Evolutionary conservation across 2,113 vertebrate genomes (phyloP).

Genomic region (Galeopterus variegatus): DNA sequence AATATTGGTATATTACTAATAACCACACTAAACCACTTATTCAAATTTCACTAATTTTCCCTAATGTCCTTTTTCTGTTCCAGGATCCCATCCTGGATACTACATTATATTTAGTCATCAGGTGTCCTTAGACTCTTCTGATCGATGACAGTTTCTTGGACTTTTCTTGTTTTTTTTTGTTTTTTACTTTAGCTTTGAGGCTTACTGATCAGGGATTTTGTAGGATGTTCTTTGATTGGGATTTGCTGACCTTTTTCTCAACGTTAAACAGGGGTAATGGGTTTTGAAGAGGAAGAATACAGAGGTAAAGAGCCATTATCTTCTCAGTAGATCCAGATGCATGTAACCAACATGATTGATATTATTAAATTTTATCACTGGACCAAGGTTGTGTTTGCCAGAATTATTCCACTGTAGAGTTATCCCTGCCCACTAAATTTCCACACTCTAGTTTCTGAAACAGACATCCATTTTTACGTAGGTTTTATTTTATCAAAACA

Average conservation of each 20-base stretch:
- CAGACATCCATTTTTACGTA: neutral
- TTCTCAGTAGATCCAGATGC: neutral
- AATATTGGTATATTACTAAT: neutral
- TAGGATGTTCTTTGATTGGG: neutral
- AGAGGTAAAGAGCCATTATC: neutral
- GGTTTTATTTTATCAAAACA: neutral
- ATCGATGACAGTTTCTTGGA: neutral
- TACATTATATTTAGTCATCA: neutral
- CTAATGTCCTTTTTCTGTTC: neutral
- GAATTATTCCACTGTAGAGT: neutral
- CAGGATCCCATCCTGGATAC: neutral
- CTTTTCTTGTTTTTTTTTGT: neutral
- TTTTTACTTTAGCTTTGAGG: neutral
- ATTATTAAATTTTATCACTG: neutral
- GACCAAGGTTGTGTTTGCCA: neutral
- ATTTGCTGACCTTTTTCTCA: neutral
- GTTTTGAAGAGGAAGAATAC: neutral
- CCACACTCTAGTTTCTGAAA: neutral
- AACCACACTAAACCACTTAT: neutral
- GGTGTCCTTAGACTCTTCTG: neutral
- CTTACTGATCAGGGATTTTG: conserved; percentile 10
- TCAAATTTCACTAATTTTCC: neutral
- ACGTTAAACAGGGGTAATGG: neutral
- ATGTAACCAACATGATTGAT: neutral
- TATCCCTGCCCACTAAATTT: neutral